Conservation (phyloP, 2,113 vertebrate genomes). For the Anoura caudifer region DNA sequence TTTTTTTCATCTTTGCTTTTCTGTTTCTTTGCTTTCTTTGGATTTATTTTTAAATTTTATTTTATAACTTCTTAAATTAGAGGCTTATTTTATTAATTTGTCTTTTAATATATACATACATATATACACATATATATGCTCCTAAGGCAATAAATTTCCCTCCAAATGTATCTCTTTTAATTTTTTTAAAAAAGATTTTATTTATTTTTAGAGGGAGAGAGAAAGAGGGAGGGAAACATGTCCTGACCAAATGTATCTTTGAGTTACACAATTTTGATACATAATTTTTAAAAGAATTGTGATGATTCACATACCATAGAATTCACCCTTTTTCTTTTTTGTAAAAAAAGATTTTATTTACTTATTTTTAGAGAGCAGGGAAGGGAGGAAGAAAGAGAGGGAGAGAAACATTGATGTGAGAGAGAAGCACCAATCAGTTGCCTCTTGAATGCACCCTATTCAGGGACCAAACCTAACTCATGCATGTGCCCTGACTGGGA, state of each 20-base stretch:
- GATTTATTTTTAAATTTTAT: neutral
- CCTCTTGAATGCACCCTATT: too few species aligned
- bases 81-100: neutral
- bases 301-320: neutral
- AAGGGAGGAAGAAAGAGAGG: too few species aligned
- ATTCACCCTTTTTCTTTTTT: neutral
- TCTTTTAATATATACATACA: neutral
- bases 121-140: neutral
- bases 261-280: neutral
- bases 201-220: too few species aligned
- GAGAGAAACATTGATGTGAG: too few species aligned
- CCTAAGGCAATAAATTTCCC: neutral
- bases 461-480: too few species aligned
- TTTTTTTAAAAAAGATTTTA: too few species aligned
- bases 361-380: too few species aligned
- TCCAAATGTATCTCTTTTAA: neutral
- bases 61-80: neutral
- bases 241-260: neutral
- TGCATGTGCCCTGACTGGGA: too few species aligned
- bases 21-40: neutral
- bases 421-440: too few species aligned
- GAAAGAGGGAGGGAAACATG: too few species aligned
- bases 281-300: neutral
- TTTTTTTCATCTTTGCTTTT: neutral
- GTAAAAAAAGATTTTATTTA: too few species aligned